A percentile compares a stretch with the other conserved stretches of the same genome.
These are phyloP conservation scores for Heliconius charithonia DNA, from an alignment of 2,888 invertebrate genomes.

Conservation along the genomic window DNA sequence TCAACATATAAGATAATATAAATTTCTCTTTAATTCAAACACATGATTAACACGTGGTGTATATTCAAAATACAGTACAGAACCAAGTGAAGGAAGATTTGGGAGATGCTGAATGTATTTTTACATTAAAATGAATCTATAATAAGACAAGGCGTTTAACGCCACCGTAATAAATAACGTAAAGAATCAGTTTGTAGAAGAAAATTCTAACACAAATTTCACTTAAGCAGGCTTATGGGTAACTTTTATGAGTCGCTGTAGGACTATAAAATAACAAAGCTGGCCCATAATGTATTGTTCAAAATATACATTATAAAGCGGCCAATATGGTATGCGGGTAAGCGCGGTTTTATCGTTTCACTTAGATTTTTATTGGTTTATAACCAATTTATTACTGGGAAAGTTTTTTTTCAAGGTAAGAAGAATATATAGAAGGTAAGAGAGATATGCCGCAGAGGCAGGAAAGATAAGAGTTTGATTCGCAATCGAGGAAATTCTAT, in stretches of 20 bases:
- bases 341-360: slow-evolving; percentile 27
- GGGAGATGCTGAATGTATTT: not conserved
- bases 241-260: slow-evolving; percentile 62
- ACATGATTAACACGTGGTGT: not conserved
- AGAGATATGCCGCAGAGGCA: no score
- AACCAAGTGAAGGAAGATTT: not conserved
- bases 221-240: slow-evolving; percentile 63
- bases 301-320: slow-evolving; percentile 26
- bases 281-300: slow-evolving; percentile 22
- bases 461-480: no score
- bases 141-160: slow-evolving; percentile 9
- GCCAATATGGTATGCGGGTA: slow-evolving; percentile 18
- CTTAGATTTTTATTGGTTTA: slow-evolving; percentile 26
- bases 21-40: no score
- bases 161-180: slow-evolving; percentile 33
- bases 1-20: no score
- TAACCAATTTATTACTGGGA: slow-evolving; percentile 14
- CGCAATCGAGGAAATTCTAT: no score
- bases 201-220: slow-evolving; percentile 69
- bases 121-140: not conserved
- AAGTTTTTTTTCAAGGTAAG: not conserved
- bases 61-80: not conserved
- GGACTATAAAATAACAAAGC: slow-evolving; percentile 65
- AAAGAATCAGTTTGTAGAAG: slow-evolving; percentile 60
- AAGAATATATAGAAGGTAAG: no score